Conservation (phyloP, 2,113 vertebrate species). For the Caranx ignobilis region DNA sequence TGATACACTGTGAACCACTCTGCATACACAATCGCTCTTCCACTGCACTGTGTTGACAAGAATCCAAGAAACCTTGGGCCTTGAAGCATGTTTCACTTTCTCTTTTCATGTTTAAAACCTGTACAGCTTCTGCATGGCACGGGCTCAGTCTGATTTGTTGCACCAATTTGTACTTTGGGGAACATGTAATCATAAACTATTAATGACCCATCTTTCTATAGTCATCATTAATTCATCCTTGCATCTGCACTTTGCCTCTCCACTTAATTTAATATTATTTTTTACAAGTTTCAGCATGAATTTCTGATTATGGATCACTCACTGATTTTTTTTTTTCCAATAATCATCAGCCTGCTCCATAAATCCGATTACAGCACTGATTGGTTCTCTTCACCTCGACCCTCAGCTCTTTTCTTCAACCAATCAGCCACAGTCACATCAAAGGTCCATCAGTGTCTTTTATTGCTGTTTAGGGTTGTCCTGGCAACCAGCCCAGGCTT, state of each 20-base stretch:
- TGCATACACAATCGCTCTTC: neutral
- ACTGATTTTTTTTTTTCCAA: neutral
- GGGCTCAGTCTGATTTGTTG: neutral
- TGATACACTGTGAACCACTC: neutral
- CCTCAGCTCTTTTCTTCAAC: conserved; percentile 45
- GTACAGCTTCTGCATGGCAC: neutral
- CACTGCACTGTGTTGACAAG: neutral
- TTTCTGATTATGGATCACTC: neutral
- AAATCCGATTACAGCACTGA: neutral
- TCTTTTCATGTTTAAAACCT: conserved; percentile 3
- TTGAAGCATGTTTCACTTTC: neutral
- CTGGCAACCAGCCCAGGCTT: conserved; percentile 78
- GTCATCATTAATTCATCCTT: conserved; percentile 54
- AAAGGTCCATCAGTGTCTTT: conserved; percentile 78
- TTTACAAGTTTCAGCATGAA: neutral
- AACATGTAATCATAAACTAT: conserved; percentile 50
- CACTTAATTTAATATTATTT: neutral
- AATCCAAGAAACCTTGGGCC: neutral
- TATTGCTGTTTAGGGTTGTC: conserved; percentile 82
- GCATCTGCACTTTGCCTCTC: conserved; percentile 24
- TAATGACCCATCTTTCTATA: conserved; percentile 32
- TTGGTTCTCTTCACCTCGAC: conserved; percentile 11
- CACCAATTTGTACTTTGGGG: conserved; percentile 10
- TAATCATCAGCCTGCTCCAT: neutral
- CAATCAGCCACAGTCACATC: conserved; percentile 78